Evolutionary conservation across 1,140 invertebrate genomes (phyloP).

Genomic region (Limonius californicus): DNA sequence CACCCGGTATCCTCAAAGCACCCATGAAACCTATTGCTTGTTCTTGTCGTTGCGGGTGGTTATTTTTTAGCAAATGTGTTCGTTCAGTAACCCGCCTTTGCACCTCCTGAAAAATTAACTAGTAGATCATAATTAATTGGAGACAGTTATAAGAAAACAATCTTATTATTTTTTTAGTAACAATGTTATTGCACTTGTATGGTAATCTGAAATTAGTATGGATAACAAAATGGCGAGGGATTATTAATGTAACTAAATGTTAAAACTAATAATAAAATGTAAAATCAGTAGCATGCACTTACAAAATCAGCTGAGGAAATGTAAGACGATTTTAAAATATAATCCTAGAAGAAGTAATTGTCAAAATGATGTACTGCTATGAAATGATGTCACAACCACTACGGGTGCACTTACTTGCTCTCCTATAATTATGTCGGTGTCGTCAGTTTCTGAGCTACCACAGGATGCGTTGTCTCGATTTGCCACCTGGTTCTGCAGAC

Average conservation of each 20-base stretch:
- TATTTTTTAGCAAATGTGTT: conserved; percentile 44
- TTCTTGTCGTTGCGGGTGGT: conserved; percentile 2
- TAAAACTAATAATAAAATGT: too few relatives aligned
- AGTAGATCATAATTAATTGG: too few relatives aligned
- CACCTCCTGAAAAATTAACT: conserved; percentile 49
- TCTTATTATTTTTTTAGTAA: too few relatives aligned
- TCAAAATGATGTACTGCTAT: neutral
- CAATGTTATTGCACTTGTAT: too few relatives aligned
- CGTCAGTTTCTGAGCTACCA: conserved; percentile 44
- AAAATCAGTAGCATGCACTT: conserved; percentile 10
- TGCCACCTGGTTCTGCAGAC: conserved; percentile 34
- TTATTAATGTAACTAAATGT: too few relatives aligned
- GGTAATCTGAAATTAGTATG: neutral
- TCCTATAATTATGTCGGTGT: conserved; percentile 43
- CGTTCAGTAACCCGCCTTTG: conserved; percentile 48
- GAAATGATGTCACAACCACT: neutral
- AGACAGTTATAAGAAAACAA: too few relatives aligned
- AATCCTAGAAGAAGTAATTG: conserved; percentile 2
- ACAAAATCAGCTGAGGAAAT: conserved; percentile 16
- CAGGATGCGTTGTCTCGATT: conserved; percentile 31
- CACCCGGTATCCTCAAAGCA: conserved; percentile 85
- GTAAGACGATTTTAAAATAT: conserved; percentile 9
- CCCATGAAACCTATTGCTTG: conserved; percentile 72
- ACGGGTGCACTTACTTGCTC: conserved; percentile 44
- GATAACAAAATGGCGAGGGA: too few relatives aligned